Percentiles rank a stretch among this genome's conserved stretches.
Conservation (phyloP, 2,797 vertebrate genomes). For the Distichodus sexfasciatus region DNA sequence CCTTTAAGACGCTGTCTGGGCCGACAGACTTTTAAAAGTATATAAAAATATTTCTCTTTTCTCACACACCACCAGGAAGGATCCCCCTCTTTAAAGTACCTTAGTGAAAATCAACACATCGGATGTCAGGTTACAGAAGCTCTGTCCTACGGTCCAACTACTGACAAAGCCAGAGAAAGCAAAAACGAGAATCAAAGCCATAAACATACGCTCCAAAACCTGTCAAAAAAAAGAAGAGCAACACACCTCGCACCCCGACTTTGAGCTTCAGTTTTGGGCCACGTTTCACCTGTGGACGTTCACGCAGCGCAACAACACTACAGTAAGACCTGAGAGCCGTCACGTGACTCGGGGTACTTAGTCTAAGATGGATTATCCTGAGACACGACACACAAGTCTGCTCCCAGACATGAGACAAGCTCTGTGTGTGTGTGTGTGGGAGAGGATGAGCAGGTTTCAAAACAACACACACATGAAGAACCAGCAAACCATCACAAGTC, state of each 20-base stretch:
- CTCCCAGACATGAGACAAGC: conserved; percentile 23
- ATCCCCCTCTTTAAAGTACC: too few relatives aligned
- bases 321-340: conserved; percentile 29
- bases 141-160: too few relatives aligned
- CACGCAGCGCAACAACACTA: conserved; percentile 7
- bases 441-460: conserved; percentile 27
- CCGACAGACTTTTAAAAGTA: too few relatives aligned
- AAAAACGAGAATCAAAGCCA: too few relatives aligned
- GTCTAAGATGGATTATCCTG: conserved; percentile 59
- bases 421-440: background rate
- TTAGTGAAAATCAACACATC: too few relatives aligned
- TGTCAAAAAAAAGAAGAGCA: background rate
- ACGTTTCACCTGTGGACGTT: conserved; percentile 34
- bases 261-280: background rate
- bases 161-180: too few relatives aligned
- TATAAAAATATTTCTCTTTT: too few relatives aligned
- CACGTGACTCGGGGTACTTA: conserved; percentile 58
- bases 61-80: too few relatives aligned
- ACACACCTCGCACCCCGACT: background rate
- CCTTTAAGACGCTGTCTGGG: too few relatives aligned
- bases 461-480: background rate
- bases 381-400: conserved; percentile 45
- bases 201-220: too few relatives aligned
- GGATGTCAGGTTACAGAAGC: too few relatives aligned
- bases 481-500: background rate